These are phyloP conservation scores for Dissostichus mawsoni DNA, from an alignment of 2,113 vertebrate genomes.

Conservation along the genomic window DNA sequence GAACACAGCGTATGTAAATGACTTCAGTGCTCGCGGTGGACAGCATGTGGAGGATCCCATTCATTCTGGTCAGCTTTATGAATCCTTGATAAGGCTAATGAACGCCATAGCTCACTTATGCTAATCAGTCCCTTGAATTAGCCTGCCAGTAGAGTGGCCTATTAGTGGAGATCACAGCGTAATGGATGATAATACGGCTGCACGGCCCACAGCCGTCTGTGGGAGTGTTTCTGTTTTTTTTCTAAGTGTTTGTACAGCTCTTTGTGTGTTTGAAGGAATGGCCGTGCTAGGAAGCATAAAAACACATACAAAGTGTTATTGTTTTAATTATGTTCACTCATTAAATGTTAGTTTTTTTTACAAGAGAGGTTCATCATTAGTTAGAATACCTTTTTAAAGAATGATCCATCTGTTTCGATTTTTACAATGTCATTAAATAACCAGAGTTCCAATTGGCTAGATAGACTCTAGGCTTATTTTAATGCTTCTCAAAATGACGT, in stretches of 20 bases:
- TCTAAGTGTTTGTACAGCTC: neutral
- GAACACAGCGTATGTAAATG: slow-evolving; percentile 25
- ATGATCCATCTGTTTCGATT: no score
- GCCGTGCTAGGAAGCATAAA: neutral
- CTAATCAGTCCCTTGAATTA: slow-evolving; percentile 66
- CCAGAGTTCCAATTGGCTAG: no score
- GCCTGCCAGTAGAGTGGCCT: slow-evolving; percentile 49
- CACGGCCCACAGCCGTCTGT: slow-evolving; percentile 11
- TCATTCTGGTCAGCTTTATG: slow-evolving; percentile 57
- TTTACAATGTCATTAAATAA: no score
- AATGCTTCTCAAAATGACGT: no score
- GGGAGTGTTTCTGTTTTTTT: neutral
- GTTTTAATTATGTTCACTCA: neutral
- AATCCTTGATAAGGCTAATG: slow-evolving; percentile 68
- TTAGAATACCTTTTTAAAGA: no score
- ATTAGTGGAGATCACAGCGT: slow-evolving; percentile 52
- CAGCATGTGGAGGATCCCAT: slow-evolving; percentile 30
- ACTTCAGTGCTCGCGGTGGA: slow-evolving; percentile 16
- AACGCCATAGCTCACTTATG: slow-evolving; percentile 70
- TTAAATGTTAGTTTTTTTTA: no score
- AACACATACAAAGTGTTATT: neutral
- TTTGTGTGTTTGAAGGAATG: neutral
- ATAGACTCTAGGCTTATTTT: no score
- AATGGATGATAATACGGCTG: slow-evolving; percentile 50
- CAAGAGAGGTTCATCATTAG: no score